Evolutionary conservation across 92 coral and sea anemone genomes (phyloP).

Genomic region (Porites lobata): DNA sequence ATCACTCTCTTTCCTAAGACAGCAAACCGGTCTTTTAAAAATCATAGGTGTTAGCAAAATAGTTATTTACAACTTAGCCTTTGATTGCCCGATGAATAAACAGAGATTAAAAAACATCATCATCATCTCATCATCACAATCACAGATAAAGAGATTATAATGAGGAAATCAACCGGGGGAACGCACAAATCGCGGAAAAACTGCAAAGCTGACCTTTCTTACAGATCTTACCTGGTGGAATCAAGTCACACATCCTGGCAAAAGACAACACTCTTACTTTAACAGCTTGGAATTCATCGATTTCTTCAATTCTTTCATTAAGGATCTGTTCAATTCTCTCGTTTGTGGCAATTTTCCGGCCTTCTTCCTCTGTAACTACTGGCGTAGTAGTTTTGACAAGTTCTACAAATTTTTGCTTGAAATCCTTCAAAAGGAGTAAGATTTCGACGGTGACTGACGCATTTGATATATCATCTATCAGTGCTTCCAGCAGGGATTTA

Average conservation of each 20-base stretch:
- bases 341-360: not conserved
- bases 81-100: too few species aligned
- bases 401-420: constrained; percentile 7
- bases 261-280: not conserved
- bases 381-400: not conserved
- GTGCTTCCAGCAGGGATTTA: constrained; percentile 19
- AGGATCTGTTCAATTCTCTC: not conserved
- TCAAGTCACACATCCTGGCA: constrained; percentile 32
- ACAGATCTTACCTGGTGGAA: constrained; percentile 25
- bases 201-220: too few species aligned
- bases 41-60: too few species aligned
- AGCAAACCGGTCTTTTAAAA: too few species aligned
- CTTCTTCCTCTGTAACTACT: not conserved
- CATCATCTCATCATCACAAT: too few species aligned
- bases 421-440: not conserved
- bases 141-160: too few species aligned
- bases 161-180: too few species aligned
- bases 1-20: too few species aligned
- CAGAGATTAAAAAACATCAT: too few species aligned
- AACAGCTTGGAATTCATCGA: constrained; percentile 10
- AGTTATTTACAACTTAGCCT: too few species aligned
- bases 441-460: constrained; percentile 18
- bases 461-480: not conserved
- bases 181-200: too few species aligned
- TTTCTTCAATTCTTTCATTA: constrained; percentile 26